Conservation (phyloP, 37 sponge, comb jelly and placozoan species). For the Halisarca cf. caerulea region DNA sequence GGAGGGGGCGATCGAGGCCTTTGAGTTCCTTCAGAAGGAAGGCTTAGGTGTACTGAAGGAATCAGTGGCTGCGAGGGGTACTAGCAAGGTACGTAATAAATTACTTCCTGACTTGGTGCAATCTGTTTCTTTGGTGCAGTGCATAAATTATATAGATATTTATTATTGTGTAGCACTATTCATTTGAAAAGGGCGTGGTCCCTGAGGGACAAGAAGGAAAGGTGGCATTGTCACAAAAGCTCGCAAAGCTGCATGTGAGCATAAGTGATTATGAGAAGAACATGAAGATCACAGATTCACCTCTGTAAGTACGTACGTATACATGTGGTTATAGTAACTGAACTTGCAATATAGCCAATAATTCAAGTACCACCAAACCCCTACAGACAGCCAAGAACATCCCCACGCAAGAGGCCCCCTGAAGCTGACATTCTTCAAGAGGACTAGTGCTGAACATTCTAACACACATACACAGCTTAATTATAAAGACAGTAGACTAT, state of each 20-base stretch:
- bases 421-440: no score
- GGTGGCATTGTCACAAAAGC: not conserved
- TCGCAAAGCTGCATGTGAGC: not conserved
- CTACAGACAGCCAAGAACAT: no score
- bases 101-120: no score
- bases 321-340: no score
- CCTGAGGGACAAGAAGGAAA: slow-evolving; percentile 11
- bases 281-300: no score
- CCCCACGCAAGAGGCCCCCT: no score
- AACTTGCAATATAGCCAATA: no score
- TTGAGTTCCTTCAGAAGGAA: not conserved
- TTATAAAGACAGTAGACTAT: no score
- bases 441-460: no score
- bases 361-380: no score
- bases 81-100: not conserved
- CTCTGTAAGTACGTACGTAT: no score
- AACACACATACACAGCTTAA: no score
- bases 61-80: not conserved
- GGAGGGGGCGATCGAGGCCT: not conserved
- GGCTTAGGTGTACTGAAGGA: not conserved
- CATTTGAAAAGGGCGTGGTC: not conserved
- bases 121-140: not conserved
- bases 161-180: not conserved
- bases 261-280: not conserved
- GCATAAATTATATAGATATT: not conserved